A percentile compares a stretch with the other conserved stretches of the same genome.
These are phyloP conservation scores for Phrynocephalus forsythii DNA, from an alignment of 2,797 vertebrate species.

Conservation along the genomic window DNA sequence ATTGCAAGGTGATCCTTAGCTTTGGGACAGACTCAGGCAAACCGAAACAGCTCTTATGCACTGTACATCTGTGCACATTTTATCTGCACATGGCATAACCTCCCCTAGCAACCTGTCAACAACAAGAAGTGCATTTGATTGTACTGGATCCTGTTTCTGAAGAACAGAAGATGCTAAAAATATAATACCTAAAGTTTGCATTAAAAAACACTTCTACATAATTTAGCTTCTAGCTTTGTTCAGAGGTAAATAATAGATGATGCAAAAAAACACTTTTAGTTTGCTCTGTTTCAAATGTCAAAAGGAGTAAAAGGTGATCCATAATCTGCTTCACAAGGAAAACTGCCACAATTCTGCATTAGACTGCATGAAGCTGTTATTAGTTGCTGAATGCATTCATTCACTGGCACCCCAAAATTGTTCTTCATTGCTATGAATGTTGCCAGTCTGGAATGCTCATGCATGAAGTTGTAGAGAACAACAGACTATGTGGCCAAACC, in stretches of 20 bases:
- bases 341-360: not conserved
- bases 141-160: not conserved
- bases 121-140: conserved; percentile 8
- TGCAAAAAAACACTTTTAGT: not conserved
- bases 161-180: not conserved
- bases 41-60: rapidly evolving
- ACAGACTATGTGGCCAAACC: not conserved
- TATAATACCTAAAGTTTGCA: not conserved
- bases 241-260: not conserved
- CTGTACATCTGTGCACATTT: not conserved
- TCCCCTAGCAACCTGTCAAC: not conserved
- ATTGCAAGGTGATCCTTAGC: not conserved
- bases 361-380: not conserved
- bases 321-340: not conserved
- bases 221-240: not conserved
- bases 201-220: not conserved
- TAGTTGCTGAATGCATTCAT: not conserved
- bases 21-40: not conserved
- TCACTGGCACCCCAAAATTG: rapidly evolving
- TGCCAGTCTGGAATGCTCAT: rapidly evolving
- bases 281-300: not conserved
- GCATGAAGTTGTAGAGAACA: rapidly evolving
- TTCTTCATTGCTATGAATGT: rapidly evolving
- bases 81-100: not conserved
- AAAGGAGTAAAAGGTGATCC: not conserved